phyloP scores from a whole-genome alignment of 1,140 invertebrate species.

The Tetramorium simillimum region DNA sequence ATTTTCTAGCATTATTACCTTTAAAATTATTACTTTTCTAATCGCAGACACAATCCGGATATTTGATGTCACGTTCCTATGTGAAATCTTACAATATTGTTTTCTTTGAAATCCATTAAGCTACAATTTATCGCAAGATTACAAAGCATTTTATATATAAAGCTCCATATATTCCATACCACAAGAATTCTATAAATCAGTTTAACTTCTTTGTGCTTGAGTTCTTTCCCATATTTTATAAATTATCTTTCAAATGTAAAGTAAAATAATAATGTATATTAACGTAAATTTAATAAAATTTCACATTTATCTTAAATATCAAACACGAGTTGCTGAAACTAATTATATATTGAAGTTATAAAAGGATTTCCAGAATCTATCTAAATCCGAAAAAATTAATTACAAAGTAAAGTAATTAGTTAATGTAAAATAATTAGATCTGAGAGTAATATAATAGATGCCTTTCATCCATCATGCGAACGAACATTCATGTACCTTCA shows the following conservation, averaged over 20 bases:
- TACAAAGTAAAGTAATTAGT: neutral
- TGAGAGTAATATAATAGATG: neutral
- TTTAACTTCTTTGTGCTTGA: neutral
- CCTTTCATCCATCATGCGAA: neutral
- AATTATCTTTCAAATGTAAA: neutral
- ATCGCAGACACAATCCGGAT: neutral
- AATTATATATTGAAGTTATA: neutral
- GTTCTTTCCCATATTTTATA: neutral
- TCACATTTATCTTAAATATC: neutral
- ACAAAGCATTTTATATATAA: neutral
- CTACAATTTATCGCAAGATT: neutral
- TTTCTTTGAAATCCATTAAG: slow-evolving; percentile 10
- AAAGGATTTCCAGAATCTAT: neutral
- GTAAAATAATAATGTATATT: neutral
- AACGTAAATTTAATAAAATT: neutral
- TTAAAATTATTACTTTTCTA: slow-evolving; percentile 8
- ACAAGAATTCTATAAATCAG: neutral
- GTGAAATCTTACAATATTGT: neutral
- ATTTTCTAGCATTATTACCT: neutral
- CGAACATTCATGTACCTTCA: neutral
- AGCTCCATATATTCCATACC: neutral
- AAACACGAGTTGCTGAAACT: neutral
- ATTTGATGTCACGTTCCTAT: neutral
- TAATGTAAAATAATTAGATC: neutral
- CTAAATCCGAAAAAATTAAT: neutral